These are phyloP conservation scores for Ecliptopera silaceata DNA, from an alignment of 2,888 invertebrate species.

Conservation along the genomic window DNA sequence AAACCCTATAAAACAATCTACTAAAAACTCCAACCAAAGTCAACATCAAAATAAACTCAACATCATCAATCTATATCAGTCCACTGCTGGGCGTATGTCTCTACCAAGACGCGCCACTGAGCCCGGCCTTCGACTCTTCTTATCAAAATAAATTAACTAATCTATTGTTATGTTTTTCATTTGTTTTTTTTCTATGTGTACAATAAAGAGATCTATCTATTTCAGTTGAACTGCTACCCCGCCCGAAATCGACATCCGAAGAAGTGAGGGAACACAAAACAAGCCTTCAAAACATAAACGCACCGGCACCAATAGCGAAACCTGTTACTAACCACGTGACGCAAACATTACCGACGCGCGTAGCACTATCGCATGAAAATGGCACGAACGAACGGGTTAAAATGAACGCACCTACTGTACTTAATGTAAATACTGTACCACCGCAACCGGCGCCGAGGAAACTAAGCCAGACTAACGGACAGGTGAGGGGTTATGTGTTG, in stretches of 20 bases:
- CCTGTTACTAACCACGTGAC: constrained; percentile 53
- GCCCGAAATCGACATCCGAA: constrained; percentile 72
- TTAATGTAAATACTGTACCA: constrained; percentile 26
- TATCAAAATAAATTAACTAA: too few relatives aligned
- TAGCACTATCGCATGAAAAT: constrained; percentile 34
- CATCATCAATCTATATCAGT: too few relatives aligned
- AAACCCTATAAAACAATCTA: too few relatives aligned
- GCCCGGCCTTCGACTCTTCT: too few relatives aligned
- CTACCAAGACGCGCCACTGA: too few relatives aligned
- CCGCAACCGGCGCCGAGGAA: constrained; percentile 78
- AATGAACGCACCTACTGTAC: constrained; percentile 31
- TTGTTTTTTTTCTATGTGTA: too few relatives aligned
- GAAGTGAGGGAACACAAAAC: constrained; percentile 76
- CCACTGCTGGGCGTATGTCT: too few relatives aligned
- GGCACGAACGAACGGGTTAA: constrained; percentile 36
- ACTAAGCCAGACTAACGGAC: constrained; percentile 71
- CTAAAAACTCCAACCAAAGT: too few relatives aligned
- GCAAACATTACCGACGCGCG: constrained; percentile 29
- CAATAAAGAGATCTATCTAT: not conserved
- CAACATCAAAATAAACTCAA: too few relatives aligned
- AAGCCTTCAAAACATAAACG: constrained; percentile 67
- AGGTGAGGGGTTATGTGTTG: constrained; percentile 53
- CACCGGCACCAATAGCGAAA: constrained; percentile 49
- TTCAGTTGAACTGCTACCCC: constrained; percentile 59
- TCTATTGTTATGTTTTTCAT: too few relatives aligned